Evolutionary conservation across 2,888 invertebrate genomes (phyloP).

Genomic region (Abrostola triplasia): DNA sequence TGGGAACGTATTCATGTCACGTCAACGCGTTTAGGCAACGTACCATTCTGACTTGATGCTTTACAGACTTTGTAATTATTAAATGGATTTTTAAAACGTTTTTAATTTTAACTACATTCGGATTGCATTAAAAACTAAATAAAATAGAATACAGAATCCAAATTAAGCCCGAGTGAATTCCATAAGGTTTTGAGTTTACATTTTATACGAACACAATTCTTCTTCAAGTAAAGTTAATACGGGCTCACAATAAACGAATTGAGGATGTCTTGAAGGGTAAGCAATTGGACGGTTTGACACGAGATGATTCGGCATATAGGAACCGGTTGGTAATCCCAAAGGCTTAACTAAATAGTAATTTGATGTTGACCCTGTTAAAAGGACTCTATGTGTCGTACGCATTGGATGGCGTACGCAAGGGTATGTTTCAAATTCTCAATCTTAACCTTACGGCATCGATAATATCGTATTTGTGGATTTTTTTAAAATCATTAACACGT

Average conservation of each 20-base stretch:
- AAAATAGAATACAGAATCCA: neutral
- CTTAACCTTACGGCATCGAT: neutral
- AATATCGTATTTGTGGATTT: neutral
- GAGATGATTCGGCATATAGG: slow-evolving; percentile 7
- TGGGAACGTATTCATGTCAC: slow-evolving; percentile 71
- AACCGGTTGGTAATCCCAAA: neutral
- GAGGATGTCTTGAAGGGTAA: neutral
- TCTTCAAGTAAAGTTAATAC: neutral
- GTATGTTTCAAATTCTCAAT: neutral
- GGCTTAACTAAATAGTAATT: slow-evolving; percentile 4
- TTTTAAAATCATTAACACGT: neutral
- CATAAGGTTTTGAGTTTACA: neutral
- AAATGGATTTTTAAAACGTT: slow-evolving; percentile 55
- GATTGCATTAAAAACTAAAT: neutral
- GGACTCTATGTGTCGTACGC: neutral
- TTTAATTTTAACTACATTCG: slow-evolving; percentile 20
- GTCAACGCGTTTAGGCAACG: slow-evolving; percentile 70
- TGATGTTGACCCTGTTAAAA: slow-evolving; percentile 1
- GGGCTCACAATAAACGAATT: neutral
- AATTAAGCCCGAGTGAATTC: neutral
- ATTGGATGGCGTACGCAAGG: neutral
- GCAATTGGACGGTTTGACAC: neutral
- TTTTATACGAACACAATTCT: neutral
- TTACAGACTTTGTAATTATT: slow-evolving; percentile 62
- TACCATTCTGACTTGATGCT: slow-evolving; percentile 50